Conservation (phyloP, 1,140 invertebrate genomes). For the Brachionus asplanchnoidis region DNA sequence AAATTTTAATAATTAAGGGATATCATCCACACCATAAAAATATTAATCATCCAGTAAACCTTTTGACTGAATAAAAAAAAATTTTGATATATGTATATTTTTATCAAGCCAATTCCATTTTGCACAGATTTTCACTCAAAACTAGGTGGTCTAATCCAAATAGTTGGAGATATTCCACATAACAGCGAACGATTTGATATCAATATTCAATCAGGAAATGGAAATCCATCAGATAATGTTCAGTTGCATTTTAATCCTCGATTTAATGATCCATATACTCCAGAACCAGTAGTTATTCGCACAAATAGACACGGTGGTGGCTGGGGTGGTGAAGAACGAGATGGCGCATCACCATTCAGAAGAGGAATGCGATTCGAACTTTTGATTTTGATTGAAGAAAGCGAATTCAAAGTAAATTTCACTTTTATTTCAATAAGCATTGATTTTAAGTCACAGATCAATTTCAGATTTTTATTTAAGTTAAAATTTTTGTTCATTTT, state of each 20-base stretch:
- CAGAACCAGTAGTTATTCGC: conserved; percentile 19
- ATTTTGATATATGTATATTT: not conserved
- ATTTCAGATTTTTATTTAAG: too few species aligned
- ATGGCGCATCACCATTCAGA: conserved; percentile 36
- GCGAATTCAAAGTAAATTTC: conserved; percentile 37
- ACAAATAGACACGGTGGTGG: conserved; percentile 20
- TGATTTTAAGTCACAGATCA: too few species aligned
- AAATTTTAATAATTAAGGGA: not conserved
- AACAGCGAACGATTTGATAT: conserved; percentile 10
- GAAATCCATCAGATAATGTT: conserved; percentile 58
- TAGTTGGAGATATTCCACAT: conserved; percentile 13
- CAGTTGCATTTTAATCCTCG: conserved; percentile 78
- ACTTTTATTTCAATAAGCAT: too few species aligned
- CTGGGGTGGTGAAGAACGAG: conserved; percentile 43
- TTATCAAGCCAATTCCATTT: conserved; percentile 22
- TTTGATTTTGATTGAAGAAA: conserved; percentile 36
- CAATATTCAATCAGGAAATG: conserved; percentile 40
- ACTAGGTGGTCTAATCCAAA: conserved; percentile 13
- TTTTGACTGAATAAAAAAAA: not conserved
- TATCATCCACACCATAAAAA: not conserved
- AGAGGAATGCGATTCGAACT: conserved; percentile 39
- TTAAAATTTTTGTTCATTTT: too few species aligned
- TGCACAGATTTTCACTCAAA: conserved; percentile 18
- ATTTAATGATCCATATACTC: conserved; percentile 44
- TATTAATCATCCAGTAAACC: conserved; percentile 1